Percentiles rank a stretch among this genome's conserved stretches.
These are phyloP conservation scores for Arctia plantaginis DNA, from an alignment of 2,888 invertebrate genomes.

Conservation along the genomic window DNA sequence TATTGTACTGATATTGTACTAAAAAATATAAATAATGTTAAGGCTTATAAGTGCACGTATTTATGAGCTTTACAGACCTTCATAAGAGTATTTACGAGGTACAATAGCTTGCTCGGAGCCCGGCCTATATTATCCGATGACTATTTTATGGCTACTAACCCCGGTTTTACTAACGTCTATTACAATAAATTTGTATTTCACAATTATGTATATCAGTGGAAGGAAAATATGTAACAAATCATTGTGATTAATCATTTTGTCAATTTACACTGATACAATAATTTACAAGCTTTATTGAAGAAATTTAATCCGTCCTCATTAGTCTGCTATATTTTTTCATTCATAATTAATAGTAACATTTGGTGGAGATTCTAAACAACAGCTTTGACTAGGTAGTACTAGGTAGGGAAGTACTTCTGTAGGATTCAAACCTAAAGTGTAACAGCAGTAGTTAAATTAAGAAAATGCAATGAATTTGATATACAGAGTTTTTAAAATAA, in stretches of 20 bases:
- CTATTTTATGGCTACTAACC: conserved; percentile 18
- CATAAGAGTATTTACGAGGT: conserved; percentile 44
- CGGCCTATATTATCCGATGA: conserved; percentile 20
- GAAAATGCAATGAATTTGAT: too few species aligned
- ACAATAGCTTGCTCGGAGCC: conserved; percentile 39
- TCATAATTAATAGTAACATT: background rate
- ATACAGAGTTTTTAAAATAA: too few species aligned
- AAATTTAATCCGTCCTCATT: too few species aligned
- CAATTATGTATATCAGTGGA: background rate
- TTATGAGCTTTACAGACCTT: conserved; percentile 26
- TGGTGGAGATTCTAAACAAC: background rate
- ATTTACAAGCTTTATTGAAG: background rate
- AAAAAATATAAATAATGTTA: conserved; percentile 20
- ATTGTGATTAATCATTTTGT: background rate
- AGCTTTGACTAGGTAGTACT: background rate
- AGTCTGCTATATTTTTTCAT: too few species aligned
- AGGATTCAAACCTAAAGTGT: background rate
- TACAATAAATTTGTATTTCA: conserved; percentile 1
- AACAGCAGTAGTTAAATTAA: too few species aligned
- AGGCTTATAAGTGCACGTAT: conserved; percentile 27
- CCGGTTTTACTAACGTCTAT: background rate
- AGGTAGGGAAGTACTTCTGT: background rate
- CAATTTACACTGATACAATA: background rate
- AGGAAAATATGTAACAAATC: too few species aligned
- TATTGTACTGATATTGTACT: conserved; percentile 16